These are phyloP conservation scores for Astropecten irregularis DNA, from an alignment of 53 echinoderm and acorn worm species.

Conservation along the genomic window DNA sequence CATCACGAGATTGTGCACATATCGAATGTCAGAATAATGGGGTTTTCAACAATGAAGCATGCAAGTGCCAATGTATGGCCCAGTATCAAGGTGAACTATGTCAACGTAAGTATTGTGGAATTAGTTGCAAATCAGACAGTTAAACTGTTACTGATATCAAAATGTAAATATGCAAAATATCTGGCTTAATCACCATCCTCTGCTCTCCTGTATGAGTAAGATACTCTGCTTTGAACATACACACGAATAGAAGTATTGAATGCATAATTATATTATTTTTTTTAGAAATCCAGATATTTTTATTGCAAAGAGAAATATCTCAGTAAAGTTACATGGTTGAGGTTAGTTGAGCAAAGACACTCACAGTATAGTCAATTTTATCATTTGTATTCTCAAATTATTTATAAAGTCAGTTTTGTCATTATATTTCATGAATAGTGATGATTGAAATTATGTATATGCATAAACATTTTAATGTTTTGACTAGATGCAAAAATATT, in stretches of 20 bases:
- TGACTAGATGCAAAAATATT: too few relatives aligned
- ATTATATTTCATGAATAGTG: too few relatives aligned
- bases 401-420: too few relatives aligned
- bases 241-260: not conserved
- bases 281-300: not conserved
- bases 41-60: conserved; percentile 26
- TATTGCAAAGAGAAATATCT: too few relatives aligned
- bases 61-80: conserved; percentile 56
- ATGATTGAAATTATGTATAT: too few relatives aligned
- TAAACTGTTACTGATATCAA: not conserved
- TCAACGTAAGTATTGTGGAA: conserved; percentile 56
- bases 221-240: not conserved
- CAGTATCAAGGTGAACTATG: conserved; percentile 66
- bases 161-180: not conserved
- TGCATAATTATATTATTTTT: not conserved
- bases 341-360: too few relatives aligned
- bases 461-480: too few relatives aligned
- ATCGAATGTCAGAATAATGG: conserved; percentile 67
- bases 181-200: not conserved
- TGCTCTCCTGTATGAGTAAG: not conserved
- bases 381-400: too few relatives aligned
- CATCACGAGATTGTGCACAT: not conserved
- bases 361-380: too few relatives aligned
- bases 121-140: not conserved
- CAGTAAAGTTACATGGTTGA: too few relatives aligned